Base-by-base conservation (phyloP, 2,888 invertebrate genomes). In the Acleris holmiana region DNA sequence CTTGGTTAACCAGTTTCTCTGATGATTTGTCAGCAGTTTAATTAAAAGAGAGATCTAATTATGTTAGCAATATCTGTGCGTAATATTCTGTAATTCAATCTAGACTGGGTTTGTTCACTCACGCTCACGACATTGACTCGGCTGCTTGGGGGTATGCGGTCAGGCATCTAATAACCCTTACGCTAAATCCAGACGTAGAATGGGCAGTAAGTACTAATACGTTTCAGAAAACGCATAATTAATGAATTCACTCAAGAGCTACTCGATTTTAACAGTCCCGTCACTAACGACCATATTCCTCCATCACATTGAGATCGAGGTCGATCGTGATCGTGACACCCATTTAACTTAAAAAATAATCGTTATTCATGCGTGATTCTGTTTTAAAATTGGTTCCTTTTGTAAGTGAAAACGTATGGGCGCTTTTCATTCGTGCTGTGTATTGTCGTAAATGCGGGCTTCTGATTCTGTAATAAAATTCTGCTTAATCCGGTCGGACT, bases 131-230 rank as follows among this genome's bases (percentile, higher is more conserved):
- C 77, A 74, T 74, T 74, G 48, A 67, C 65, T 74, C 69, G 68
- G 73, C 70, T 72, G 76, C 71, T 76, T 67, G 67, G 69, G 72
- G 59, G 66, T 65, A 61, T 70, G 73, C 71, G 74, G 78, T 72
- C 68, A 73, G 79, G 82, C 82, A 80, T 79, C 77, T 80, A 72
- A 73, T 72, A 73, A 74, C 72, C 69, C 78, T 35, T 23, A 47
- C 53, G 48, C 54, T 48, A 40, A 54, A 25, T 46, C 46, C 19
- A 51, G 29, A 44, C 29, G 44, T 53, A 29, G 50, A 46, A 46
- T 19, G 19, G 53, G 10, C 4, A 7, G 46, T 19, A 6, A 35
- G 29, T 29, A 44, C 8, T 40, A 29, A 17, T 48, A 40, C 17
- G 48, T 44, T 51, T 29, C n/a, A 29, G 13, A 13, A 25, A 50